These are phyloP conservation scores for Amazona ochrocephala DNA, from an alignment of 2,797 vertebrate genomes.

Conservation along the genomic window DNA sequence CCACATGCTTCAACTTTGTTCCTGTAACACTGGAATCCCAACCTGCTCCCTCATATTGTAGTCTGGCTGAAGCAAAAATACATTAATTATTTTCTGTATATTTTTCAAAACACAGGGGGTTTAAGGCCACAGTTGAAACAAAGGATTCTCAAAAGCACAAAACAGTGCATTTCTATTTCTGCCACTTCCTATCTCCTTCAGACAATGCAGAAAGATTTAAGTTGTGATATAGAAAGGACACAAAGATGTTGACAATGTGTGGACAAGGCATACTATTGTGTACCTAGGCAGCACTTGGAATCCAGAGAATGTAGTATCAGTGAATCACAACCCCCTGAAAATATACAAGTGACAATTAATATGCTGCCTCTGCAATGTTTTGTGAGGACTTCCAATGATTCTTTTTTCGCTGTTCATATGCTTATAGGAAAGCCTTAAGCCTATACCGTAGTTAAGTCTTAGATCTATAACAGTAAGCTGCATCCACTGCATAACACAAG, in stretches of 20 bases:
- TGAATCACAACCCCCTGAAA: neutral
- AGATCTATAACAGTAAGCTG: neutral
- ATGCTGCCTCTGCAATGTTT: neutral
- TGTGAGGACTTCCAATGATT: neutral
- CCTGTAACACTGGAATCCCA: neutral
- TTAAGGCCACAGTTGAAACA: neutral
- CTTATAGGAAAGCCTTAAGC: neutral
- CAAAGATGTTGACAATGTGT: neutral
- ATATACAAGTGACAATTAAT: neutral
- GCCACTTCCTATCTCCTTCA: neutral
- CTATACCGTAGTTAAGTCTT: neutral
- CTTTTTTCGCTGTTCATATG: neutral
- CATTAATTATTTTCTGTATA: neutral
- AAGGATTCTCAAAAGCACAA: neutral
- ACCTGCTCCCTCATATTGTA: neutral
- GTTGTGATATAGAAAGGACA: neutral
- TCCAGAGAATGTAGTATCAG: neutral
- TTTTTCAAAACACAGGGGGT: neutral
- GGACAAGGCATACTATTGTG: rapidly evolving
- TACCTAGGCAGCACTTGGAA: neutral
- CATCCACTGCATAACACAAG: neutral
- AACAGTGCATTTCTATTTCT: neutral
- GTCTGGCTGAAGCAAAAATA: neutral
- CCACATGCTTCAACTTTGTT: neutral
- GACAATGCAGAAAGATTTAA: neutral